phyloP scores from a whole-genome alignment of 2,888 invertebrate species.

The Netelia inedita region DNA sequence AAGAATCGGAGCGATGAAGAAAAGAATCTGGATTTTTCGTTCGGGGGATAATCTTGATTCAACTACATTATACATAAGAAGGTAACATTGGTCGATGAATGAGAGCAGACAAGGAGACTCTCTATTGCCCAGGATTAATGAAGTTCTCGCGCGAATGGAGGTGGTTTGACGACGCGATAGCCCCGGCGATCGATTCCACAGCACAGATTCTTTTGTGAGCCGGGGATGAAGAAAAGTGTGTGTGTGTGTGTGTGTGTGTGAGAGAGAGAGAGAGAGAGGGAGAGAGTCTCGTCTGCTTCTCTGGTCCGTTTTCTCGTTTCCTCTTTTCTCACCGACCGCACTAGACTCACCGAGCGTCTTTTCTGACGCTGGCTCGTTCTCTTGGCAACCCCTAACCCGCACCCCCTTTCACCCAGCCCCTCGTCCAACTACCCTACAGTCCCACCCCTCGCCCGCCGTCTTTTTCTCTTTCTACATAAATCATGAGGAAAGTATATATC shows the following conservation, averaged over 20 bases:
- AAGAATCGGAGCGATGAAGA: neutral
- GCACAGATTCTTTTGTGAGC: constrained; percentile 55
- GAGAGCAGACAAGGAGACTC: constrained; percentile 17
- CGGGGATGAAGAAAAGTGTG: constrained; percentile 17
- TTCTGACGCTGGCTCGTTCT: constrained; percentile 18
- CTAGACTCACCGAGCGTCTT: constrained; percentile 30
- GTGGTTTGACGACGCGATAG: constrained; percentile 19
- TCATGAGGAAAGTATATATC: constrained; percentile 70
- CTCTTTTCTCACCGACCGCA: constrained; percentile 32
- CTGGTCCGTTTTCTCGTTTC: constrained; percentile 47
- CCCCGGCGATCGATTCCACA: constrained; percentile 42
- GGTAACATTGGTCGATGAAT: constrained; percentile 11
- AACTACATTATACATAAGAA: neutral
- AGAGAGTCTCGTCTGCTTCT: constrained; percentile 38
- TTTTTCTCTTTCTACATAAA: constrained; percentile 68
- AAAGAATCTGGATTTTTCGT: neutral
- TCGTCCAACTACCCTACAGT: neutral
- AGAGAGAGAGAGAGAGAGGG: constrained; percentile 25
- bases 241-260: too few relatives aligned
- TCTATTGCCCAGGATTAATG: constrained; percentile 14
- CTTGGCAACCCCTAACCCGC: neutral
- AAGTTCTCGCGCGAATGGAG: constrained; percentile 18
- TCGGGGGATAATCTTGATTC: neutral
- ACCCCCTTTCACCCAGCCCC: constrained; percentile 21
- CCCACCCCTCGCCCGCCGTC: constrained; percentile 2